Evolutionary conservation across 2,113 vertebrate species (phyloP).

Genomic region (Hippoglossus stenolepis): DNA sequence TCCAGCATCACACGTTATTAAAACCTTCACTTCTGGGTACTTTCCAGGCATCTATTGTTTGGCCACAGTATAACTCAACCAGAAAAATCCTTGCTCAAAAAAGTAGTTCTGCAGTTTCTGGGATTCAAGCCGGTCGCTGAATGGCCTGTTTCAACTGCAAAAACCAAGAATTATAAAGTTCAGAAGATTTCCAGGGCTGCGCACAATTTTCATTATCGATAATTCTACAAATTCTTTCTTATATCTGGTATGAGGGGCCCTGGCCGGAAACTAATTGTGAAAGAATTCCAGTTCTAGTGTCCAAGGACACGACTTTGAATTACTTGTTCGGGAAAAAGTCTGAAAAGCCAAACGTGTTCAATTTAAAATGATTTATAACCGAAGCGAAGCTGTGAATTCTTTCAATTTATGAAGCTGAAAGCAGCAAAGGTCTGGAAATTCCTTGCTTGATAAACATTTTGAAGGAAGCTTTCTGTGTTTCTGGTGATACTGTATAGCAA

Average conservation of each 20-base stretch:
- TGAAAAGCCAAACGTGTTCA: neutral
- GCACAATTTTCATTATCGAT: neutral
- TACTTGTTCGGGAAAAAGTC: neutral
- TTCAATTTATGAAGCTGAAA: neutral
- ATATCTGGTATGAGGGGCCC: neutral
- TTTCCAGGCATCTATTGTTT: neutral
- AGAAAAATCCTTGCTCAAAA: neutral
- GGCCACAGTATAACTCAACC: neutral
- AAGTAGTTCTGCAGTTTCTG: no score
- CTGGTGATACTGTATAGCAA: neutral
- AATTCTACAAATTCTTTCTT: neutral
- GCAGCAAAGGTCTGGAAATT: neutral
- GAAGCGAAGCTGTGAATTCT: neutral
- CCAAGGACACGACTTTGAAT: neutral
- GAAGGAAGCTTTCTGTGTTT: neutral
- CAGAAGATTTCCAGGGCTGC: neutral
- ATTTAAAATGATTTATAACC: neutral
- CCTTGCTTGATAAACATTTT: neutral
- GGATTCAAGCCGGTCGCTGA: no score
- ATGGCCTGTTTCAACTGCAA: neutral
- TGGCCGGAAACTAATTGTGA: neutral
- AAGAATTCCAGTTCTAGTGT: neutral
- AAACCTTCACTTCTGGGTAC: no score
- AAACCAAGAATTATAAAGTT: no score
- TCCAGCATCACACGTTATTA: no score